Percentiles rank a stretch among this genome's conserved stretches.
Conservation (phyloP, 1,140 invertebrate species). For the Euwallacea similis region DNA sequence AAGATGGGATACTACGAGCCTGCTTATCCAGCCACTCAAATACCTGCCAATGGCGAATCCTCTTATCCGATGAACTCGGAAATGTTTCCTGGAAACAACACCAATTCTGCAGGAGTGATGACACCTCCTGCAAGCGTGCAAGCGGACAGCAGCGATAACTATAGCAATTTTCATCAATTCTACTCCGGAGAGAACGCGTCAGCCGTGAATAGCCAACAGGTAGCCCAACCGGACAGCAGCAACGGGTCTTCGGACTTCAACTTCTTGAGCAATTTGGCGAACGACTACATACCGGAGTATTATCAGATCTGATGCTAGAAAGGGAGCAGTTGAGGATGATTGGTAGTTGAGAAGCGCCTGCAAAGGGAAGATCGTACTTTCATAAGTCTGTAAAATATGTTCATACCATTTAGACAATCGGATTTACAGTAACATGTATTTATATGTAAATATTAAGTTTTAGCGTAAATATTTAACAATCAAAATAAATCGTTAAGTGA, state of each 20-base stretch:
- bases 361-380: background rate
- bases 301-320: constrained; percentile 71
- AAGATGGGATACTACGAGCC: constrained; percentile 50
- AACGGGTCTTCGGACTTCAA: constrained; percentile 91
- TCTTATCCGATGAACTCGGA: constrained; percentile 46
- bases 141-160: constrained; percentile 62
- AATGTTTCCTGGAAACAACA: constrained; percentile 44
- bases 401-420: constrained; percentile 13
- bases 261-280: constrained; percentile 86
- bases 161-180: constrained; percentile 70
- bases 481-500: too few relatives aligned
- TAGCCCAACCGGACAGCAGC: constrained; percentile 71
- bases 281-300: constrained; percentile 89
- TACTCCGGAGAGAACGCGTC: constrained; percentile 62
- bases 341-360: background rate
- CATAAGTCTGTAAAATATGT: too few relatives aligned
- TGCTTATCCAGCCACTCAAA: constrained; percentile 45
- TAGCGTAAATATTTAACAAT: too few relatives aligned
- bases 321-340: too few relatives aligned
- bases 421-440: constrained; percentile 6
- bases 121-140: constrained; percentile 61
- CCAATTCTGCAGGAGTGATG: constrained; percentile 51
- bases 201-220: constrained; percentile 50
- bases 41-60: constrained; percentile 50
- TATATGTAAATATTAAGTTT: constrained; percentile 16